Percentiles rank a stretch among this genome's conserved stretches.
Evolutionary conservation across 2,113 vertebrate species (phyloP).

Genomic region (Nicator chloris): DNA sequence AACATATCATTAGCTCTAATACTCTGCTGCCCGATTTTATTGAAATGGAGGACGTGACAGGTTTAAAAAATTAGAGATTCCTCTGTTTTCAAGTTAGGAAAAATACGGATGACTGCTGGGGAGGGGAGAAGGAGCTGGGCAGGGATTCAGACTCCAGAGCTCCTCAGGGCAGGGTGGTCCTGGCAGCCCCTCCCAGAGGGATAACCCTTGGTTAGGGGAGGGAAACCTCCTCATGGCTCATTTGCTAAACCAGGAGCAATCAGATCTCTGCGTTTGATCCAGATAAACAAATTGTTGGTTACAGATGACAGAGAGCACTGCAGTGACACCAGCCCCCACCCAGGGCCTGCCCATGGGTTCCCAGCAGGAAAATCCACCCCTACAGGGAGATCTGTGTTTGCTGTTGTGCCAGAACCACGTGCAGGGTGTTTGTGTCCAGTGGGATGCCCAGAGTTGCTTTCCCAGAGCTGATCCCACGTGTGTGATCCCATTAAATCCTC

Average conservation of each 20-base stretch:
- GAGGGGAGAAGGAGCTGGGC: neutral
- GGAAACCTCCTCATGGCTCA: fast-evolving
- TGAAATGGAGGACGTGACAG: neutral
- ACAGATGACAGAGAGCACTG: neutral
- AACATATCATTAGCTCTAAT: neutral
- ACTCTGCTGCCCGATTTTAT: neutral
- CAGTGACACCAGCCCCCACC: fast-evolving
- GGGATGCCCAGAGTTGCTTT: fast-evolving
- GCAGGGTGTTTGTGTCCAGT: fast-evolving
- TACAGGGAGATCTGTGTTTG: neutral
- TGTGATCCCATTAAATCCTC: no score
- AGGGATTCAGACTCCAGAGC: neutral
- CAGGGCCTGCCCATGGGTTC: neutral
- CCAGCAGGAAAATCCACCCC: neutral
- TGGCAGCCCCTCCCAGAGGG: fast-evolving
- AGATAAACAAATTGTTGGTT: fast-evolving
- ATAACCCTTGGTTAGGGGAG: fast-evolving
- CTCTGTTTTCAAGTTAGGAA: neutral
- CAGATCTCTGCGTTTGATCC: fast-evolving
- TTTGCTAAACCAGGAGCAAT: fast-evolving
- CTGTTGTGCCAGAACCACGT: fast-evolving
- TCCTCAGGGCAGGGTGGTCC: neutral
- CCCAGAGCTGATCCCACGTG: fast-evolving
- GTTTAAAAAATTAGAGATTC: neutral
- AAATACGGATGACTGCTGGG: fast-evolving